Evolutionary conservation across 2,113 vertebrate species (phyloP).

Genomic region (Lophura nycthemera): DNA sequence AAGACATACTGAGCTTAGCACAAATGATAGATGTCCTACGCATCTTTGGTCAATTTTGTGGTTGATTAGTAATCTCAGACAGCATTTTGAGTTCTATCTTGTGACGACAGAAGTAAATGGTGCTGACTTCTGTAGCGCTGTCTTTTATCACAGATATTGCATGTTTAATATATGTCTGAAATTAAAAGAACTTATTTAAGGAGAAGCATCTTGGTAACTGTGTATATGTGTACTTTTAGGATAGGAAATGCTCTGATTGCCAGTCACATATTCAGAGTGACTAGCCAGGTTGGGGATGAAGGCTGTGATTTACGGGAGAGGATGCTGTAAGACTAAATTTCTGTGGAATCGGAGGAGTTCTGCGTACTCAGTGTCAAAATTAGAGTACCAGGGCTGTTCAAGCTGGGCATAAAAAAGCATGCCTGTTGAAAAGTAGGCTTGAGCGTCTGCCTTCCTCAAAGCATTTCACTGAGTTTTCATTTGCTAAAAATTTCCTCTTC

Average conservation of each 20-base stretch:
- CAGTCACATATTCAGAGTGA: background rate
- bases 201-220: background rate
- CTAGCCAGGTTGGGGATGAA: background rate
- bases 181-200: background rate
- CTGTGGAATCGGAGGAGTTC: background rate
- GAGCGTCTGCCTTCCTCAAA: background rate
- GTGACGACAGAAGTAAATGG: background rate
- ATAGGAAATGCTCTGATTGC: background rate
- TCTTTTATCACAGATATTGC: background rate
- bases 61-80: background rate
- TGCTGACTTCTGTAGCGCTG: background rate
- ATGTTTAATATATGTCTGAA: background rate
- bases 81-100: background rate
- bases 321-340: background rate
- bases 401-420: background rate
- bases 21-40: background rate
- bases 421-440: background rate
- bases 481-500: background rate
- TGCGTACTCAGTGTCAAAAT: background rate
- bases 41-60: background rate
- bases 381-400: background rate
- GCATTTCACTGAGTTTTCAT: background rate
- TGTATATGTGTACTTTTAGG: background rate
- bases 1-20: background rate
- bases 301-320: background rate